A percentile compares a stretch with the other conserved stretches of the same genome.
phyloP scores from a whole-genome alignment of 2,113 vertebrate species.

The Leucosticte australis region DNA sequence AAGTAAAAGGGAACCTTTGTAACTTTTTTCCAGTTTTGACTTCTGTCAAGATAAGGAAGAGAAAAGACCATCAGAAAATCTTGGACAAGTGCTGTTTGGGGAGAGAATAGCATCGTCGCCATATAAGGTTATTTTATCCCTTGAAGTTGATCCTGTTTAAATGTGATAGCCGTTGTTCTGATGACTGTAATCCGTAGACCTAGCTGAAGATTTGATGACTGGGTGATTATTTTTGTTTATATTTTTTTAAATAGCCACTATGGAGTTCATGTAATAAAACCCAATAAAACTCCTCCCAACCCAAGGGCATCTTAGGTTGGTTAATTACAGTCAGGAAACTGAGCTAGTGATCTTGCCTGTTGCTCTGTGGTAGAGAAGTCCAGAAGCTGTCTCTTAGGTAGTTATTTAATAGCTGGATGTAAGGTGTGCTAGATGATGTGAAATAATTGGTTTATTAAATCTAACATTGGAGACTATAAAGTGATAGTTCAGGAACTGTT shows the following conservation, averaged over 20 bases:
- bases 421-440: not conserved
- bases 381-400: not conserved
- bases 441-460: not conserved
- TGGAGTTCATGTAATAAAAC: not conserved
- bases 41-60: constrained; percentile 87
- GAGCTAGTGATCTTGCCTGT: not conserved
- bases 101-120: constrained; percentile 89
- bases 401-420: not conserved
- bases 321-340: not conserved
- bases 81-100: constrained; percentile 90
- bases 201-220: not conserved
- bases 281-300: not conserved
- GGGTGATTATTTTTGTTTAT: not conserved
- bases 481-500: not conserved
- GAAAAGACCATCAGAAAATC: constrained; percentile 87
- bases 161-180: not conserved
- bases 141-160: not conserved
- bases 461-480: not conserved
- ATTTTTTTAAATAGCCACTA: not conserved
- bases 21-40: constrained; percentile 80
- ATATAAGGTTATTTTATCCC: constrained; percentile 79
- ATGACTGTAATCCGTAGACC: not conserved
- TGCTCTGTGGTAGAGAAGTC: not conserved
- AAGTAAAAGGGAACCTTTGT: not conserved
- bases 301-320: not conserved